Base-by-base conservation (phyloP, 2,888 invertebrate genomes). In the Mechanitis messenoides region DNA sequence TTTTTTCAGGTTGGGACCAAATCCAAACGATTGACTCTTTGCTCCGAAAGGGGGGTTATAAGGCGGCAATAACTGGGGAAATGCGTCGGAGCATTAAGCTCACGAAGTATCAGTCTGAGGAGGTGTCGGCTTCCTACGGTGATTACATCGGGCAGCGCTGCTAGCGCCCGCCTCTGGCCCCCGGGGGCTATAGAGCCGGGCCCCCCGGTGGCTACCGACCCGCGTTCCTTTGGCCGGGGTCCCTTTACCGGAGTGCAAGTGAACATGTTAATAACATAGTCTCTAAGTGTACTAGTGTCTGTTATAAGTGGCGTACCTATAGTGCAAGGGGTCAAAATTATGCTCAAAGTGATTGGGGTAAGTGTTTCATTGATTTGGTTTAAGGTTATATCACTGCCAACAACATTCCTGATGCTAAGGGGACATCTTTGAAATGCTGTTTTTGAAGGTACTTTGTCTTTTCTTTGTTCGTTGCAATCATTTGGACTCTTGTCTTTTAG, bases 21-120 rank as follows among this genome's bases (percentile, higher is more conserved):
- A 93, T 96, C 71, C 98, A 99, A 90, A 99, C 99, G 33, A 98
- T 99, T 78, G 99, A 99, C 90, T 98, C 98, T 50, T 91, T 99
- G 67, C 92, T 99, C 68, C 94, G 98, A 72, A 99, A 99, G 90
- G 99, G 98, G 70, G 99, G 99, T 56, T 98, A 94, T 90, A 97
- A 97, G 83, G 96, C 97, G 38, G 87, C 92, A 60, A 97, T 98
- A 68, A 96, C 96, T n/a, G 93, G 93, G 35, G 97, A 97, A 61
- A 91, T 95, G 77, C 93, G 98, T 62, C 94, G 95, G 76, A 94
- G 95, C 81, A 95, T 99, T 81, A 97, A 97, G 87, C 91, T 99
- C 76, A 98, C 98, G 59, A 95, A 98, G 73, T 99, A 99, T 89
- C 97, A 97, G 84, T 98, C 98, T 74, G 98, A 98, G 87, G 97